Evolutionary conservation across 2,113 vertebrate species (phyloP), one percentile per base, ranked within the genome.

Genomic region (Boulengeromyrus knoepffleri): DNA sequence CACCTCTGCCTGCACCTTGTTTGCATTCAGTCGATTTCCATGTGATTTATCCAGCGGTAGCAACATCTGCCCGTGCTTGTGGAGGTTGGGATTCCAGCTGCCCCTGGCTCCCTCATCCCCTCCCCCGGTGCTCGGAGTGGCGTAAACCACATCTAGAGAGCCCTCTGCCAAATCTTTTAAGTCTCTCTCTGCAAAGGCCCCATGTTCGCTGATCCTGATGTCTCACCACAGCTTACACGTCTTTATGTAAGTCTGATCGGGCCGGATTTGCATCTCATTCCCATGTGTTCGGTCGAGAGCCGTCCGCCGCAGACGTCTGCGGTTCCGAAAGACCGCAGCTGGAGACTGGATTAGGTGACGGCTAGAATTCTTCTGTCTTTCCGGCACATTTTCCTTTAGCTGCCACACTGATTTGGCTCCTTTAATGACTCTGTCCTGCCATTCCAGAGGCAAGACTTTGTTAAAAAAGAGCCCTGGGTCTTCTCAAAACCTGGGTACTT

Each of bases 161-260:
- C 74, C 74, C 74, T 80, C 74, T 39, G 74, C 31, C 74, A 42
- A 80, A 80, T 80, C 74, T 80, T 42, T 80, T 80, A 80, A 80
- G 74, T 42, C 74, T 42, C 27, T 36, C 36, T 80, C 74, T 80
- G 74, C 74, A 5, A 77, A 42, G 74, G 74, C 31, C 31, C 74
- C 74, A 7, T 80, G 74, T 39, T 80, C 36, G 6, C 74, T 80
- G 74, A 80, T 80, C 74, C 74, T 19, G 74, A 42, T 80, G 74
- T 80, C 74, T 80, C 74, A 80, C 74, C 74, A 80, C 74, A 19
- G 74, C 74, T 80, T 80, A 80, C 74, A 80, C 36, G 74, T 80
- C 15, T 42, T 80, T 80, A 80, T 80, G 74, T 42, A 80, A 80
- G 74, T 80, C 36, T 80, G 74, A 80, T 80, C 74, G 36, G n/a